These are phyloP conservation scores for Pseudonaja textilis DNA, from an alignment of 2,113 vertebrate species.

Conservation along the genomic window DNA sequence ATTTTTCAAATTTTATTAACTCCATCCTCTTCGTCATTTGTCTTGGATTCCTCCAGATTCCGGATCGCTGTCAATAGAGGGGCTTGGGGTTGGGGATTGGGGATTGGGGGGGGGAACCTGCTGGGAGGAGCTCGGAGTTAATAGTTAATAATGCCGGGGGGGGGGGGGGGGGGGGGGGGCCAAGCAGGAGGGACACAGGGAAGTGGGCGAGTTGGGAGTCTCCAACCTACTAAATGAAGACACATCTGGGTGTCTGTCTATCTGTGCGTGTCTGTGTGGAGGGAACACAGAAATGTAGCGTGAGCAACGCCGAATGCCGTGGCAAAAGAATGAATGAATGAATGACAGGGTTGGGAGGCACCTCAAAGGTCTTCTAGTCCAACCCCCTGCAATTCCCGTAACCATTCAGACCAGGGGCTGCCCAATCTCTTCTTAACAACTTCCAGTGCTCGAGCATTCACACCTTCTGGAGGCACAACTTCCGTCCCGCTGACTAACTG, in stretches of 20 bases:
- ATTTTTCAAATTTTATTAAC: conserved; percentile 89
- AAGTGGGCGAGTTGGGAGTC: background rate
- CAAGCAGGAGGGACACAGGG: background rate
- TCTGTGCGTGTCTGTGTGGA: background rate
- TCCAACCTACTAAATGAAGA: background rate
- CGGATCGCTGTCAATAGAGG: conserved; percentile 69
- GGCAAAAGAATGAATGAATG: background rate
- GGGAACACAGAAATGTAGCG: background rate
- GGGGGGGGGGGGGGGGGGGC: background rate
- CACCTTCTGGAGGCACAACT: no score
- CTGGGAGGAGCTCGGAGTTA: background rate
- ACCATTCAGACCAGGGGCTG: rapidly evolving
- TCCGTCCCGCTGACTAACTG: no score
- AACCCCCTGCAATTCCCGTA: no score
- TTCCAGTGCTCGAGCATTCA: no score
- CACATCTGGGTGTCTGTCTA: background rate
- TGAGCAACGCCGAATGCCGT: background rate
- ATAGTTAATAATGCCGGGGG: background rate
- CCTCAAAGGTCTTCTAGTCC: no score
- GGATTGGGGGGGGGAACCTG: no score
- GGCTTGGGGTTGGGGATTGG: background rate
- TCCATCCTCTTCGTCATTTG: conserved; percentile 75
- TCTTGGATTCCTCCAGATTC: conserved; percentile 76
- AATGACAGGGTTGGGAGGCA: no score
- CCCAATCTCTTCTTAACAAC: no score